Base-by-base conservation (phyloP, 2,113 vertebrate species). In the Herpetotheres cachinnans region DNA sequence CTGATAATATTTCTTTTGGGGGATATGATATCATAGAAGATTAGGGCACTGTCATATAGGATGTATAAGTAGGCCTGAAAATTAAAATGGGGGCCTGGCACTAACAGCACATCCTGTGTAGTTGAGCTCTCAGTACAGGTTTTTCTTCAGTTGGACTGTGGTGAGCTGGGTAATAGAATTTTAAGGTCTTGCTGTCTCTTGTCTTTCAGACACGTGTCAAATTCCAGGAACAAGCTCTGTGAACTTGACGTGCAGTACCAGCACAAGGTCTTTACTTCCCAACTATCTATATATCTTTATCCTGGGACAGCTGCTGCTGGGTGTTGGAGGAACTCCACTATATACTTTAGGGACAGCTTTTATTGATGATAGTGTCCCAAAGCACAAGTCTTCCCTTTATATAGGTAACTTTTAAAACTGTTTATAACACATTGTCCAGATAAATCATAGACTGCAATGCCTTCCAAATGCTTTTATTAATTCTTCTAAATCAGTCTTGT, bases 301-400 rank as follows among this genome's bases (percentile, higher is more conserved):
- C 71, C 93, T 99, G 56, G 98, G 97, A 34, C 98, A 99, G 54
- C 80, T 98, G 36, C 84, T 99, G 29, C 90, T 98, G 83, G 98
- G 98, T 78, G 82, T 96, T 40, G 98, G 98, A 95, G 98, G 98
- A 70, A 98, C 98, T 63, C 98, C 98, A 3, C 90, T 99, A 0
- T 99, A 98, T 81, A 99, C 98, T 38, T 78, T 99, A 79, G 98
- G 98, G 16, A 98, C 98, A 66, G 96, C 98, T 55, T 98, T 98
- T 93, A 97, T 99, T 92, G 98, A 99, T 95, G 98, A 98, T 11
- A 98, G 98, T 79, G 98, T 98, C 18, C 97, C 98, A 26, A 98
- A 96, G 58, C 97, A 98, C 94, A 98, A 98, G 63, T 97, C 98
- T 87, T 98, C 98, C 19, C 94, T 98, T 16, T 99, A 98, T 59